Evolutionary conservation across 2,797 vertebrate species (phyloP), one percentile per base, ranked within the genome.

Genomic region (Eidolon dupreanum): DNA sequence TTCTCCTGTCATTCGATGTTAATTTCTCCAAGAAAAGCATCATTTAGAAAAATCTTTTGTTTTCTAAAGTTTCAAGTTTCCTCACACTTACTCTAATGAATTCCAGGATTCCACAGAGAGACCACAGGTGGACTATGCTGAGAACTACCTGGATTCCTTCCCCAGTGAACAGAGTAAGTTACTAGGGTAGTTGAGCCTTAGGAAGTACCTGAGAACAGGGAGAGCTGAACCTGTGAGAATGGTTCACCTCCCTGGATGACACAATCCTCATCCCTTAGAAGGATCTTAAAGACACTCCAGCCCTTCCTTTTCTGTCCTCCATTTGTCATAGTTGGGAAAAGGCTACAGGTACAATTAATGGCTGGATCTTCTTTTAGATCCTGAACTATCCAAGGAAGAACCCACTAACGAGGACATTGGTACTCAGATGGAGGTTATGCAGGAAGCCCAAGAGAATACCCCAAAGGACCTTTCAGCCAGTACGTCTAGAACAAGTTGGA

Each of bases 361-460:
- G 20, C 36, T 65, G 83, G 41, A 6, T 94, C 79, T 97, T 93
- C 78, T 90, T 95, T 93, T 75, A 97, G 97, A 41, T 88, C 3
- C 17, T 41, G 24, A 31, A 16, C 28, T 63, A 6, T 31, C 75
- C 59, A 19, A 53, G 22, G 6, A 22, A 33, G 57, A 82, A 38
- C 1, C 24, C 31, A 17, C 2, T 43, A 24, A 53, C 2, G 8
- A 86, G 51, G 38, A 88, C 13, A 1, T 77, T 9, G 26, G 20
- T 59, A 5, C 82, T 51, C 19, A 46, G 3, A 7, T 11, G 10
- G 31, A 90, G 31, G 11, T n/a, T 53, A 2, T 61, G 24, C 5
- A 12, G 31, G 46, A 31, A 92, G 11, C 10, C 19, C 55, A 24
- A 84, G 17, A 41, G 36, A 43, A 28, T 36, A 41, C 5, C 28